Conservation (phyloP, 2,888 invertebrate species). For the Hipparchia sbordonii region DNA sequence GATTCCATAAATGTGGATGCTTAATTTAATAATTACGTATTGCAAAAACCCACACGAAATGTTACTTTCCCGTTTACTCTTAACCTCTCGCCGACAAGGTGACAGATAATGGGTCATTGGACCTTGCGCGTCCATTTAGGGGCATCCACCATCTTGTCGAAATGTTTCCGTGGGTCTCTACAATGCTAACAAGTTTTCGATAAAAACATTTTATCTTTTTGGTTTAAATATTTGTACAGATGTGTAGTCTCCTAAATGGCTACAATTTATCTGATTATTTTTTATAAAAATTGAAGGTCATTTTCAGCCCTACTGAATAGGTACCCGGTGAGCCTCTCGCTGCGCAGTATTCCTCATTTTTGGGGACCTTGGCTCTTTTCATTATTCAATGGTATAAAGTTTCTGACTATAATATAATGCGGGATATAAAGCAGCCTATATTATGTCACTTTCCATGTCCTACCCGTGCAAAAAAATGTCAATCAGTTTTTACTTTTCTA, state of each 20-base stretch:
- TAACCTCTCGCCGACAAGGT: constrained; percentile 43
- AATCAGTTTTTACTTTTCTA: no score
- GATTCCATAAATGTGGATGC: background rate
- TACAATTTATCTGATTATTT: background rate
- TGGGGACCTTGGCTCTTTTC: no score
- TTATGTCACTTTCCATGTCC: no score
- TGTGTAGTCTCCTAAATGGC: background rate
- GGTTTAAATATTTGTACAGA: constrained; percentile 14
- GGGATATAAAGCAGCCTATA: no score
- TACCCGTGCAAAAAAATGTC: no score
- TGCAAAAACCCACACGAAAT: constrained; percentile 22
- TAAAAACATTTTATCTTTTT: constrained; percentile 6
- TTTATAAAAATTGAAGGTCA: background rate
- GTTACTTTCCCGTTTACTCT: constrained; percentile 27
- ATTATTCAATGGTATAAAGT: no score
- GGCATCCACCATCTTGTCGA: constrained; percentile 41
- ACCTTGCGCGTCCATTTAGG: constrained; percentile 51
- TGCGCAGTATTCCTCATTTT: no score
- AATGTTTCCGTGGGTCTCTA: constrained; percentile 40
- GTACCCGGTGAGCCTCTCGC: background rate
- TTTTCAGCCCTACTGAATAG: background rate
- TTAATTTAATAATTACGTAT: background rate
- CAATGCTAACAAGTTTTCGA: constrained; percentile 23
- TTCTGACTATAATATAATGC: no score
- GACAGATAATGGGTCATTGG: constrained; percentile 58